These are phyloP conservation scores for Drosophila demipolita DNA, from an alignment of 2,888 invertebrate species.

Conservation along the genomic window DNA sequence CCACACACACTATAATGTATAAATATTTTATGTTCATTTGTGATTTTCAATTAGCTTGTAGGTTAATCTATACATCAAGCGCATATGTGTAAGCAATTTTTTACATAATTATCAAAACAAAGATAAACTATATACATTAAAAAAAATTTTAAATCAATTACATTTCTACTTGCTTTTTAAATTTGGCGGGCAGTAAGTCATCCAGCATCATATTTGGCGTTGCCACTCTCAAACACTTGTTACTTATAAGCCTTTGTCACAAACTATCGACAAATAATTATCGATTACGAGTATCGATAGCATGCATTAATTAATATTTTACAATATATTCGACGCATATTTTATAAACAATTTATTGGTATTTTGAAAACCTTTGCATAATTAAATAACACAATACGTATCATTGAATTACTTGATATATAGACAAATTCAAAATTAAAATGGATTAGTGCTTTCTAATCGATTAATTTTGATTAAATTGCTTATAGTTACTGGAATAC, in stretches of 20 bases:
- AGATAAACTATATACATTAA: conserved; percentile 77
- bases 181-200: background rate
- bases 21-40: conserved; percentile 81
- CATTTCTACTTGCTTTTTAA: conserved; percentile 9
- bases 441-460: conserved; percentile 10
- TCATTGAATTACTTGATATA: background rate
- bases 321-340: background rate
- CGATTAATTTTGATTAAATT: conserved; percentile 22
- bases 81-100: conserved; percentile 74
- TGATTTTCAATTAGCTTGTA: conserved; percentile 76
- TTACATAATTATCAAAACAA: conserved; percentile 77
- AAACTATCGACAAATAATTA: conserved; percentile 18
- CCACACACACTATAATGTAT: conserved; percentile 71
- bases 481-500: conserved; percentile 35
- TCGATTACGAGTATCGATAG: conserved; percentile 26
- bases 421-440: background rate
- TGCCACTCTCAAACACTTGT: conserved; percentile 20
- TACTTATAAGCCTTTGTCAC: conserved; percentile 12
- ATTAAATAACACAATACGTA: no score
- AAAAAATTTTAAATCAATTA: conserved; percentile 56
- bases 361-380: background rate
- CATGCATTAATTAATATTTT: background rate
- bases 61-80: conserved; percentile 75
- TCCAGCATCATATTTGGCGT: background rate
- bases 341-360: background rate